Base-by-base conservation (phyloP, 2,113 vertebrate genomes). In the Equus quagga region DNA sequence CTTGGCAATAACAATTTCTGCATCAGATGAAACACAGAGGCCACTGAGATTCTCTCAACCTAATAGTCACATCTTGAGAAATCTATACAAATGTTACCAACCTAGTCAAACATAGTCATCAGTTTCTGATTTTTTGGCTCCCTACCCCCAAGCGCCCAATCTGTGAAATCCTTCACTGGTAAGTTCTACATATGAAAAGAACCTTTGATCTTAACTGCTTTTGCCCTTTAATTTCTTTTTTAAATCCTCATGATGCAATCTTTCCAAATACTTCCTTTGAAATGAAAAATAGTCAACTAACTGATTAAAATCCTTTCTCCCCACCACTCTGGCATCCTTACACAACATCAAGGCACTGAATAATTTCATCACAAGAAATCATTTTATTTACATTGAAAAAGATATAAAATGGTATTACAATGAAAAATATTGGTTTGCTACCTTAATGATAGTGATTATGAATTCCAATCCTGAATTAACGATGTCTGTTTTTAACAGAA, bases 361-460 rank as follows among this genome's bases (percentile, higher is more conserved):
- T 36, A 88, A 95, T 93, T 93, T 95, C 46, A 89, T 51, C 60
- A 95, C 0, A 33, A 91, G 44, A 70, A 28, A 85, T 76, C 41
- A 81, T 80, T 96, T 91, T 94, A 88, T 64, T 89, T 88, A 94
- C 82, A 92, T 84, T 96, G 51, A 94, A 76, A 94, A 56, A 33
- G 79, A 94, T 58, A 91, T 46, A 94, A 83, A 95, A 86, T 28
- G 10, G 3, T 65, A 64, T 91, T 95, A 72, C 15, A 94, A 31
- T 96, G 92, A 95, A 88, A 96, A 96, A 54, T 89, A 92, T 60
- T 67, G 21, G 28, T 76, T 81, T 83, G 56, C 60, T 94, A 60
- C 49, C 11, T 73, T 97, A 95, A 64, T 54, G 46, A 73, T 8
- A 78, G 49, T 84, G 51, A 91, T 92, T 96, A 91, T 86, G 19